Evolutionary conservation across 2,113 vertebrate genomes (phyloP), one percentile per base, ranked within the genome.

Genomic region (Danionella cerebrum): DNA sequence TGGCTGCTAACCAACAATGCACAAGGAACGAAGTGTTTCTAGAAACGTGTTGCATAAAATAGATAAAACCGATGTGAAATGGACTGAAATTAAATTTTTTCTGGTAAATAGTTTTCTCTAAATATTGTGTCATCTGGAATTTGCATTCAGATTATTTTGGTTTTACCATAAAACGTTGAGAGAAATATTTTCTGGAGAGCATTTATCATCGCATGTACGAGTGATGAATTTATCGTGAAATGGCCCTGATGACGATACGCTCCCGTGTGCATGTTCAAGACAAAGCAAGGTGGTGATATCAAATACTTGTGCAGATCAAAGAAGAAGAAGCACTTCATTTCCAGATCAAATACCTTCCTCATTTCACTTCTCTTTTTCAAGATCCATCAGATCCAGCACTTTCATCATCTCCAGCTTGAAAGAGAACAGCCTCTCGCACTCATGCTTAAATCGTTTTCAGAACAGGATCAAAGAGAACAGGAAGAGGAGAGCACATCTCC

Each of bases 271-370:
- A n/a, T 25, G 10, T 21, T 35, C 59, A 22, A 10, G 21, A 16
- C 47, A 63, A 29, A 16, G 42, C 59, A 48, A 63, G 22, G 42
- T 47, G 59, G 42, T 63, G 14, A 63, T 42, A 48, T 48, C 59
- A 63, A 36, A 35, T 22, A 63, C 42, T 47, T 63, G 47, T 63
- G 41, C 47, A 47, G 59, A 33, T 63, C 59, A 63, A 63, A 48
- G 59, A 45, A 14, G 27, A 63, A 13, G 42, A 63, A 48, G 59
- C 29, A 63, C 59, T 63, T 63, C 59, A 48, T 63, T 63, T 63
- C 42, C 31, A 63, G 59, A 63, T 63, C 59, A 63, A 63, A 63
- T 63, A 63, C 48, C 25, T 53, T 42, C 42, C 27, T 48, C 18
- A 63, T 63, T 63, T 63, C 59, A 22, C 27, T 19, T 35, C 42